phyloP scores from a whole-genome alignment of 2,797 vertebrate species.

The Channallabes apus region DNA sequence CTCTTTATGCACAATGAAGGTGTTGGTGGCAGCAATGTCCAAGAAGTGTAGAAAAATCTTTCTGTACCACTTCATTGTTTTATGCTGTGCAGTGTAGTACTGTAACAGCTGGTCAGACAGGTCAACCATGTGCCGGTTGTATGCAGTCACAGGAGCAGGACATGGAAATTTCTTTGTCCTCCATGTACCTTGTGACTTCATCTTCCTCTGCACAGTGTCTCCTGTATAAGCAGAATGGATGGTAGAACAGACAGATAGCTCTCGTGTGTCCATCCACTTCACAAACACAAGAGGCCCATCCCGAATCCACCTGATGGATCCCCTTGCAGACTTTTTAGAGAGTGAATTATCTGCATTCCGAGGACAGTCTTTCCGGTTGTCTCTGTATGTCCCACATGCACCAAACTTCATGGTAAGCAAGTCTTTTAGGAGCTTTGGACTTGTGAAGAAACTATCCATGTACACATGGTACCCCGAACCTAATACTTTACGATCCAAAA shows the following conservation, averaged over 20 bases:
- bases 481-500: background rate
- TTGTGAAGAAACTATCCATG: background rate
- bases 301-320: background rate
- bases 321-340: background rate
- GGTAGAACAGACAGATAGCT: background rate
- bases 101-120: too few relatives aligned
- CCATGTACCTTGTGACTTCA: background rate
- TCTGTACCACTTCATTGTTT: too few relatives aligned
- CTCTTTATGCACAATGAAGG: too few relatives aligned
- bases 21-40: too few relatives aligned
- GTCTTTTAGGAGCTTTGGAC: background rate
- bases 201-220: background rate
- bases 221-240: background rate
- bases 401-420: background rate
- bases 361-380: background rate
- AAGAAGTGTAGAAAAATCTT: too few relatives aligned
- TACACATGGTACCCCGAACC: background rate
- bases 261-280: background rate
- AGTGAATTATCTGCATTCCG: background rate
- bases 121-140: too few relatives aligned
- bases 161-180: background rate
- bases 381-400: background rate
- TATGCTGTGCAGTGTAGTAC: too few relatives aligned
- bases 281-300: too few relatives aligned
- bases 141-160: background rate